These are phyloP conservation scores for Heliconius eleuchia DNA, from an alignment of 1,140 invertebrate species.

Conservation along the genomic window DNA sequence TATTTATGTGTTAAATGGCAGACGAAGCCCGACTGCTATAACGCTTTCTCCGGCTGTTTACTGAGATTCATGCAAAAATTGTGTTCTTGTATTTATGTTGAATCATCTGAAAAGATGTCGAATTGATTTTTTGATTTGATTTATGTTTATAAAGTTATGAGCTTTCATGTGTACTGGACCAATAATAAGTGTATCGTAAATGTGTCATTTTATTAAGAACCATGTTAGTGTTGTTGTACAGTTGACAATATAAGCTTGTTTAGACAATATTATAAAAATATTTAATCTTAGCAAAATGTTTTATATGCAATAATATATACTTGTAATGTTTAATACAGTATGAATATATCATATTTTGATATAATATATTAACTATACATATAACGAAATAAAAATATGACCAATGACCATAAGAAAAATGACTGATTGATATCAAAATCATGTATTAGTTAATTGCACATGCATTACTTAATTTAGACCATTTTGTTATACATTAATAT, in stretches of 20 bases:
- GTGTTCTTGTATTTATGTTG: constrained; percentile 75
- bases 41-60: constrained; percentile 61
- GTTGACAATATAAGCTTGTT: constrained; percentile 8
- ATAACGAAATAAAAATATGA: not conserved
- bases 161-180: constrained; percentile 39
- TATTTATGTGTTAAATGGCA: constrained; percentile 93
- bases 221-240: constrained; percentile 12
- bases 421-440: not conserved
- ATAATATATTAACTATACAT: not conserved
- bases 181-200: constrained; percentile 37
- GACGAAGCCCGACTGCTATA: constrained; percentile 84
- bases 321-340: not conserved
- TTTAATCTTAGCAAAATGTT: not conserved
- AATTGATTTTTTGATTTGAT: constrained; percentile 29
- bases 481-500: not conserved
- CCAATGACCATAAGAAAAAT: not conserved
- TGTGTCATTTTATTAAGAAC: constrained; percentile 10
- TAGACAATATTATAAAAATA: not conserved
- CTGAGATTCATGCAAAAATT: constrained; percentile 79
- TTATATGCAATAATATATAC: not conserved
- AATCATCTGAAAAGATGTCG: constrained; percentile 71
- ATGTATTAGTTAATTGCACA: not conserved
- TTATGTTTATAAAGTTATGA: not conserved
- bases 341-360: not conserved
- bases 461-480: too few relatives aligned